Evolutionary conservation across 1,140 invertebrate species (phyloP).

Genomic region (Chymomyza costata): DNA sequence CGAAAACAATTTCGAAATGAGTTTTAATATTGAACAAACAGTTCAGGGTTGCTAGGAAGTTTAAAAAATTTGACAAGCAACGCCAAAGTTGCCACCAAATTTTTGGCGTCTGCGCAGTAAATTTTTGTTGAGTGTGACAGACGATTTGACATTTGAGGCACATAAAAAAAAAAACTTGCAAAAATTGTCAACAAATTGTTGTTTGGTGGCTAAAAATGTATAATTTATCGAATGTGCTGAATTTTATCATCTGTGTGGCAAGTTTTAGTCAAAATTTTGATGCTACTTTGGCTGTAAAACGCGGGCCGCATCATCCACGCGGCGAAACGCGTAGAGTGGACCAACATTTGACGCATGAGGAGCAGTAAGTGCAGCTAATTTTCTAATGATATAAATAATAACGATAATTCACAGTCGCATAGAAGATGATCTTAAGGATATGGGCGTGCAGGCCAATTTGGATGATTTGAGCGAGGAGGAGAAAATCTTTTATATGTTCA

Average conservation of each 20-base stretch:
- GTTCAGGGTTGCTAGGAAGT: conserved; percentile 36
- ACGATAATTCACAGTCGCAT: conserved; percentile 60
- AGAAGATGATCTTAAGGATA: conserved; percentile 62
- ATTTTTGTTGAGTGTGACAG: conserved; percentile 35
- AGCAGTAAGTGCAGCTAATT: conserved; percentile 76
- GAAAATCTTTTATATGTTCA: conserved; percentile 80
- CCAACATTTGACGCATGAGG: conserved; percentile 81
- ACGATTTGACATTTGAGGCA: conserved; percentile 15
- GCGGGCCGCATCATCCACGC: conserved; percentile 83
- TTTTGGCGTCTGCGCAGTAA: conserved; percentile 3
- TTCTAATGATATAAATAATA: conserved; percentile 1
- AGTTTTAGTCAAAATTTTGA: conserved; percentile 64
- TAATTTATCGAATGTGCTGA: conserved; percentile 63
- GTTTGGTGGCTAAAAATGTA: conserved; percentile 42
- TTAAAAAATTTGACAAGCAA: background rate
- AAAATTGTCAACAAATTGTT: conserved; percentile 17
- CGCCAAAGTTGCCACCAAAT: background rate
- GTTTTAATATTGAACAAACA: conserved; percentile 37
- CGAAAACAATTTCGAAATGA: background rate
- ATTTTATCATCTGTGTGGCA: conserved; percentile 66
- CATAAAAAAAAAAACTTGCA: conserved; percentile 22
- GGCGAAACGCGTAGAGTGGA: conserved; percentile 79
- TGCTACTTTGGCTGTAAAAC: conserved; percentile 47
- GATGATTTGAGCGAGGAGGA: conserved; percentile 82
- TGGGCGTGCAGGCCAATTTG: conserved; percentile 56